Percentiles rank a stretch among this genome's conserved stretches.
phyloP scores from a whole-genome alignment of 2,113 vertebrate species.

The Tachycineta bicolor region DNA sequence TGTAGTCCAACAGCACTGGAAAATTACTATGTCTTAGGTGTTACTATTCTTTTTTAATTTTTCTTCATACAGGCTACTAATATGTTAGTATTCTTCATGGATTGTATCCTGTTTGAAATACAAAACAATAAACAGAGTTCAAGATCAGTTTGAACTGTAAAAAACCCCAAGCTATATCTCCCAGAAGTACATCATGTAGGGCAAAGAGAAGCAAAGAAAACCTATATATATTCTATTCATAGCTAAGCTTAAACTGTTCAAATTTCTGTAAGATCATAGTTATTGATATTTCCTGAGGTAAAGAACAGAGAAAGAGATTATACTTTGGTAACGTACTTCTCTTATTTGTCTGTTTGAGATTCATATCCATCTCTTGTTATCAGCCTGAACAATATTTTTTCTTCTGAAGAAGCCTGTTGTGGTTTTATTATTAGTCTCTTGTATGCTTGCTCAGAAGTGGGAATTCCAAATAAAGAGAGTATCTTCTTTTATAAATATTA shows the following conservation, averaged over 20 bases:
- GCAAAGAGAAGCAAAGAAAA: neutral
- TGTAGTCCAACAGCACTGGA: neutral
- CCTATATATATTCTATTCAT: neutral
- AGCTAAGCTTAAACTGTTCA: neutral
- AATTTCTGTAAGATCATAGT: neutral
- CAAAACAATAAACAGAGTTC: neutral
- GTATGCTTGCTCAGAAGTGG: neutral
- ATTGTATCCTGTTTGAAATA: neutral
- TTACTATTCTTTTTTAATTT: neutral
- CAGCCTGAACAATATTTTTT: neutral
- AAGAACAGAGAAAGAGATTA: neutral
- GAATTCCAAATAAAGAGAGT: neutral
- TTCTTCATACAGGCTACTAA: neutral
- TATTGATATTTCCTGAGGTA: neutral
- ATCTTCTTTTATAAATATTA: neutral
- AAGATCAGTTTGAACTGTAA: neutral
- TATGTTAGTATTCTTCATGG: neutral
- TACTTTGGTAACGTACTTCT: neutral
- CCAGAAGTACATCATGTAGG: neutral
- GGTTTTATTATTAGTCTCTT: neutral
- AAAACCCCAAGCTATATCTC: fast-evolving
- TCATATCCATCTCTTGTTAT: neutral
- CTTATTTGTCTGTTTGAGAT: neutral
- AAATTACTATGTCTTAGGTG: neutral
- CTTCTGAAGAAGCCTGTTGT: neutral